phyloP scores from a whole-genome alignment of 2,888 invertebrate genomes.

The Dascillus cervinus region DNA sequence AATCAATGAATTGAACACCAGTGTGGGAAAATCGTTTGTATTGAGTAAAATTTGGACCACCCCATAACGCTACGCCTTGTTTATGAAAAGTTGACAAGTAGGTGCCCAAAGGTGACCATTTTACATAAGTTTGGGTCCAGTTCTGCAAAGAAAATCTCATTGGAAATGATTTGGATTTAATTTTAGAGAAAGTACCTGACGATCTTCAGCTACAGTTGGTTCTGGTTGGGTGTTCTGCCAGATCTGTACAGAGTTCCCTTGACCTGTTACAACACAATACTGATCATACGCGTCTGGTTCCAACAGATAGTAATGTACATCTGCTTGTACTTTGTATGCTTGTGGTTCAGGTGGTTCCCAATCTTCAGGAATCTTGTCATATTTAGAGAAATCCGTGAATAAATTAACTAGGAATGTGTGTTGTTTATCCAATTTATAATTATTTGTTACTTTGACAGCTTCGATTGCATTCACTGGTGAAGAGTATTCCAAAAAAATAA shows the following conservation, averaged over 20 bases:
- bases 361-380: slow-evolving; percentile 81
- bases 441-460: slow-evolving; percentile 82
- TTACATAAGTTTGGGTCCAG: slow-evolving; percentile 94
- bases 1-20: slow-evolving; percentile 91
- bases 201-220: slow-evolving; percentile 71
- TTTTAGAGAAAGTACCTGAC: slow-evolving; percentile 56
- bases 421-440: slow-evolving; percentile 90
- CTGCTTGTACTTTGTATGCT: slow-evolving; percentile 86
- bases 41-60: slow-evolving; percentile 86
- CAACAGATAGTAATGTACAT: slow-evolving; percentile 85
- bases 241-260: slow-evolving; percentile 64
- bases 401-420: slow-evolving; percentile 92
- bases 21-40: slow-evolving; percentile 86
- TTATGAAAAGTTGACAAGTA: slow-evolving; percentile 95
- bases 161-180: slow-evolving; percentile 1
- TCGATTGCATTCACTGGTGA: slow-evolving; percentile 77
- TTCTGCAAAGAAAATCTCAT: slow-evolving; percentile 53
- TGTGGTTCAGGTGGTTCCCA: slow-evolving; percentile 89
- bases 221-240: slow-evolving; percentile 89
- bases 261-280: slow-evolving; percentile 82
- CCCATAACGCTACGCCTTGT: slow-evolving; percentile 95
- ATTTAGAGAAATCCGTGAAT: slow-evolving; percentile 94
- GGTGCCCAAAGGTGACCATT: slow-evolving; percentile 97
- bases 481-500: slow-evolving; percentile 87
- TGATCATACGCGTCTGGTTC: slow-evolving; percentile 96